These are phyloP conservation scores for Saimiri boliviensis DNA, from an alignment of 2,113 vertebrate species.

Conservation along the genomic window DNA sequence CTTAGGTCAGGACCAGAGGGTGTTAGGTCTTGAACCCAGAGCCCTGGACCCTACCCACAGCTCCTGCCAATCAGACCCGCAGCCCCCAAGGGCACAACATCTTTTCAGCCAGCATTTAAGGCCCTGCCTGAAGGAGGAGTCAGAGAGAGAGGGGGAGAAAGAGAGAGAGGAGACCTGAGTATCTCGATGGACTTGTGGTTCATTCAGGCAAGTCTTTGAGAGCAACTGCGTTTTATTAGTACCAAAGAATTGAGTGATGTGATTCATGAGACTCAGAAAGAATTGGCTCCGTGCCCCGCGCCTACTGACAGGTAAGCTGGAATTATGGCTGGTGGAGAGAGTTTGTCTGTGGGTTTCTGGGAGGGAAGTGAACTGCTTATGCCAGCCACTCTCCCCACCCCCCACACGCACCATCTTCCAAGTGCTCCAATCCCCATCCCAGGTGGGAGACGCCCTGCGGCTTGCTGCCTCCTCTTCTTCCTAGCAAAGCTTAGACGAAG, in stretches of 20 bases:
- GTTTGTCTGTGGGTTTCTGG: neutral
- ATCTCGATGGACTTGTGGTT: neutral
- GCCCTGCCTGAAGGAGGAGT: neutral
- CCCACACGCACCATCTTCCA: neutral
- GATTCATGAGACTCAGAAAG: neutral
- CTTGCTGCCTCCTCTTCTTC: neutral
- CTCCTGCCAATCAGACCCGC: neutral
- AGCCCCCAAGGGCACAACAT: neutral
- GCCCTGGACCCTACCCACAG: no score
- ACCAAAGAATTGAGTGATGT: neutral
- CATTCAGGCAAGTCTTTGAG: neutral
- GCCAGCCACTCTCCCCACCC: neutral
- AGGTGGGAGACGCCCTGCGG: fast-evolving
- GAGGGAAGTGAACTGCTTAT: neutral
- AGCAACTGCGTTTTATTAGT: neutral
- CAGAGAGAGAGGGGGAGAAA: neutral
- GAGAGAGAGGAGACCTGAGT: fast-evolving
- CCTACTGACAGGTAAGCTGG: neutral
- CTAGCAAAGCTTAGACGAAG: neutral
- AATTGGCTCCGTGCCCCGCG: fast-evolving
- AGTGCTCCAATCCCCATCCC: neutral
- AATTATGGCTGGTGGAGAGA: neutral
- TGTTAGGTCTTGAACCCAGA: neutral
- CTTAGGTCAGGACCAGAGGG: neutral
- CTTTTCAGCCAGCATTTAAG: neutral